Evolutionary conservation across 1,140 invertebrate genomes (phyloP).

Genomic region (Araneus ventricosus): DNA sequence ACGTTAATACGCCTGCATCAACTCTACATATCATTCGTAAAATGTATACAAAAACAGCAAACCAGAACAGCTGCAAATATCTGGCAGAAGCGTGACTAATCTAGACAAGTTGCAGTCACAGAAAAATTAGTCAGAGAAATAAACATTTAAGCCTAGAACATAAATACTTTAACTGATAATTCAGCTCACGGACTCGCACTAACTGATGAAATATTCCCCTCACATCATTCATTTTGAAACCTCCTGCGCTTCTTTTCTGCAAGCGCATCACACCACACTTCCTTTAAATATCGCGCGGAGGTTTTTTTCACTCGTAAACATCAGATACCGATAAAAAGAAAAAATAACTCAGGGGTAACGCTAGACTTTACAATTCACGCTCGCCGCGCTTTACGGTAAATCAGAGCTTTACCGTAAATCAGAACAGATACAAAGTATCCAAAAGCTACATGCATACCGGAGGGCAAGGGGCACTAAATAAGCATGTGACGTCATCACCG

Average conservation of each 20-base stretch:
- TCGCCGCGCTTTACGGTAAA: background rate
- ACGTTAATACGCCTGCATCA: no score
- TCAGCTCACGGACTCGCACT: background rate
- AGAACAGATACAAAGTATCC: background rate
- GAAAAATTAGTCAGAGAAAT: background rate
- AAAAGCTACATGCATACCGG: background rate
- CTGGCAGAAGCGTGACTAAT: no score
- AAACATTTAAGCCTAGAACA: background rate
- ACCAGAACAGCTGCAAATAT: no score
- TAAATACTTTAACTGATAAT: background rate
- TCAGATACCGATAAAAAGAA: background rate
- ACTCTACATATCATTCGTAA: no score
- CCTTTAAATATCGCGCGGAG: background rate
- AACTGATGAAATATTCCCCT: background rate
- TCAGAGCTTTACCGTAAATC: background rate
- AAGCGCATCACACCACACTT: background rate
- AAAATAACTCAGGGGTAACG: background rate
- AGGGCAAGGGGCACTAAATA: constrained; percentile 26
- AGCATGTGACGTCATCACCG: constrained; percentile 22
- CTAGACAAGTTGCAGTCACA: no score
- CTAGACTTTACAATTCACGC: background rate
- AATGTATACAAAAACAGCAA: no score
- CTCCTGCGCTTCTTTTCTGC: background rate
- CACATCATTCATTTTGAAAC: background rate
- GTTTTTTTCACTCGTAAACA: background rate